phyloP scores from a whole-genome alignment of 1,140 invertebrate genomes.

The Druon quercuslanigerum region DNA sequence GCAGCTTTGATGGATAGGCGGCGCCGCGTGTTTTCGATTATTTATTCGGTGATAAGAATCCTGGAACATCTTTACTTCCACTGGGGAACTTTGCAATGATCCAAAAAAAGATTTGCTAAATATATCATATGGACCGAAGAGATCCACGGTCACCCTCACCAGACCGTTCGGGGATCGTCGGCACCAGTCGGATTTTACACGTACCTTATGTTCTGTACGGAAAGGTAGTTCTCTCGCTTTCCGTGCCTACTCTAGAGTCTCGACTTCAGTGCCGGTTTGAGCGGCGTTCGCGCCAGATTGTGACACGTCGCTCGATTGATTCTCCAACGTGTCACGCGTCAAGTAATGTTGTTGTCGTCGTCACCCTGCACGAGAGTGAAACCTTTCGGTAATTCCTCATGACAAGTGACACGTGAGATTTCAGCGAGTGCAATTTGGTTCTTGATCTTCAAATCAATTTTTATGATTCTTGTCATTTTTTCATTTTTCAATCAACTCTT shows the following conservation, averaged over 20 bases:
- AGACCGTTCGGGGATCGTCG: slow-evolving; percentile 51
- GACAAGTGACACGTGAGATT: slow-evolving; percentile 46
- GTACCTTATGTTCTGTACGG: slow-evolving; percentile 43
- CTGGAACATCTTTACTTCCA: slow-evolving; percentile 36
- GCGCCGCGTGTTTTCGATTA: neutral
- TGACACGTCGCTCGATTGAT: slow-evolving; percentile 54
- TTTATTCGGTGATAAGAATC: slow-evolving; percentile 37
- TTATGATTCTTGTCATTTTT: too few relatives aligned
- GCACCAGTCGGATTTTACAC: slow-evolving; percentile 45
- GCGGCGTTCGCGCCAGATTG: slow-evolving; percentile 65
- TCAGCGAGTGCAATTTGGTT: slow-evolving; percentile 36
- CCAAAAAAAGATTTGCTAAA: slow-evolving; percentile 52
- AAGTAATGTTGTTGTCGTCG: slow-evolving; percentile 7
- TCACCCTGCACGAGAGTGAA: neutral
- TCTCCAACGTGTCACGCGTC: slow-evolving; percentile 55
- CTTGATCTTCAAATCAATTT: slow-evolving; percentile 34
- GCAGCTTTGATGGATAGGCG: neutral
- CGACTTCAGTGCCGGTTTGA: slow-evolving; percentile 66
- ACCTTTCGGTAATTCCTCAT: neutral
- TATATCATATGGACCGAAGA: slow-evolving; percentile 50
- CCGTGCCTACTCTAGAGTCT: slow-evolving; percentile 41
- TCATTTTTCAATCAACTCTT: too few relatives aligned
- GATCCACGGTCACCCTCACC: slow-evolving; percentile 47
- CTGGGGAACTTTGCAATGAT: slow-evolving; percentile 47
- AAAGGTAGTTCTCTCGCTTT: slow-evolving; percentile 55